Base-by-base conservation (phyloP, 1,140 invertebrate species). In the Agrilus planipennis region DNA sequence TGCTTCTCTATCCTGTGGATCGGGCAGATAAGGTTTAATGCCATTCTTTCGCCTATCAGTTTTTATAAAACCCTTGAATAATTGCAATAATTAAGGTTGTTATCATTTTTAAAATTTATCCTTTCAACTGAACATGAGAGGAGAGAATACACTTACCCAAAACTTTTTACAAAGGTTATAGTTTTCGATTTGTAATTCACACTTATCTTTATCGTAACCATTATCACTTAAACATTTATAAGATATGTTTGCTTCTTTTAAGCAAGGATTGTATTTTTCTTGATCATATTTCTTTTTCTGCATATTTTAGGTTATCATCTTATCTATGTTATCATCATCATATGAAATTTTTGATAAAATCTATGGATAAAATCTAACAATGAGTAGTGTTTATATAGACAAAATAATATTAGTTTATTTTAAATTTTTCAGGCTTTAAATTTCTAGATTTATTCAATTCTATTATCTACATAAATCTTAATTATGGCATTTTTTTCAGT, bases 161-260 rank as follows among this genome's bases (percentile, higher is more conserved):
- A 61, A 61, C 16, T 31, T 44, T 44, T 59, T 59, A 58, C 76
- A 79, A 23, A 65, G 68, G 23, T 76, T 77, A 45, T 77, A 79
- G 48, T 79, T 79, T 27, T 72, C 72, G 48, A 79, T 77, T 53
- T 72, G 68, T 3, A 65, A 42, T 54, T 68, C 61, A 50, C 76
- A 79, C 53, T 73, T 73, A n/a, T 69, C 65, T 32, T 67, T 68
- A 45, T 75, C 64, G 51, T 65, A 76, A 43, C 68, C 66, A 56
- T 75, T 71, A 48, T 71, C 68, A 49, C 68, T 64, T 19, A 77
- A 57, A 47, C 76, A 79, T 54, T 70, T 65, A 44, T 68, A 71
- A 2, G 75, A 73, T 34, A 69, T 46, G 36, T 73, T 60, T 51
- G 76, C 72, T 57, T 78, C 75, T 68, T 75, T 55, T 20, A 52